phyloP scores from a whole-genome alignment of 53 echinoderm and acorn worm genomes.

The Echinarachnius parma region DNA sequence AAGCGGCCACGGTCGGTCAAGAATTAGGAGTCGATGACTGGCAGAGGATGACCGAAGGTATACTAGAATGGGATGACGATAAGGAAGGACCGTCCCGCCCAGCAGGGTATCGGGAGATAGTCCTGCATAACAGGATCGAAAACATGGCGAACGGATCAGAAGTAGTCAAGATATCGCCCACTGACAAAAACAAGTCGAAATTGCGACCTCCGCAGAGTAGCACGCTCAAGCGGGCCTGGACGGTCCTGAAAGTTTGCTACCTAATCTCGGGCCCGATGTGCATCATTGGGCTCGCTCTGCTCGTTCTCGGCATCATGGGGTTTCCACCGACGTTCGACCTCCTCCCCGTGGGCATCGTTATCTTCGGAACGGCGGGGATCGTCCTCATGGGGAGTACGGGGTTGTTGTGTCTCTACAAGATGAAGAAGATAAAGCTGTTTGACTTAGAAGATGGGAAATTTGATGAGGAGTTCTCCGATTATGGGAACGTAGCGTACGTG shows the following conservation, averaged over 20 bases:
- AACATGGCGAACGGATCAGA: slow-evolving; percentile 1
- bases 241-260: background rate
- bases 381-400: background rate
- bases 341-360: slow-evolving; percentile 1
- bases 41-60: too few species aligned
- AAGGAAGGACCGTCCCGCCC: background rate
- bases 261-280: slow-evolving; percentile 10
- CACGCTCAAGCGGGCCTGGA: slow-evolving; percentile 3
- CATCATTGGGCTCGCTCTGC: slow-evolving; percentile 14
- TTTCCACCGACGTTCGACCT: slow-evolving; percentile 14
- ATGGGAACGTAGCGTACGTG: too few species aligned
- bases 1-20: too few species aligned
- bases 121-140: too few species aligned
- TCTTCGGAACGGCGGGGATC: background rate
- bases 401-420: slow-evolving; percentile 15
- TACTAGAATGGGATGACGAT: too few species aligned
- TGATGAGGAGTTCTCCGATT: too few species aligned
- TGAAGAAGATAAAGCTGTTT: slow-evolving; percentile 14
- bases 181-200: background rate
- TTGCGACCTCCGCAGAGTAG: background rate
- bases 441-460: slow-evolving; percentile 22
- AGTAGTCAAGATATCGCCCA: background rate
- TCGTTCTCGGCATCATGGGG: slow-evolving; percentile 1
- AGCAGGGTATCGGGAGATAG: too few species aligned
- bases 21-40: too few species aligned